Evolutionary conservation across 2,113 vertebrate species (phyloP).

Genomic region (Neodon shergylaensis): DNA sequence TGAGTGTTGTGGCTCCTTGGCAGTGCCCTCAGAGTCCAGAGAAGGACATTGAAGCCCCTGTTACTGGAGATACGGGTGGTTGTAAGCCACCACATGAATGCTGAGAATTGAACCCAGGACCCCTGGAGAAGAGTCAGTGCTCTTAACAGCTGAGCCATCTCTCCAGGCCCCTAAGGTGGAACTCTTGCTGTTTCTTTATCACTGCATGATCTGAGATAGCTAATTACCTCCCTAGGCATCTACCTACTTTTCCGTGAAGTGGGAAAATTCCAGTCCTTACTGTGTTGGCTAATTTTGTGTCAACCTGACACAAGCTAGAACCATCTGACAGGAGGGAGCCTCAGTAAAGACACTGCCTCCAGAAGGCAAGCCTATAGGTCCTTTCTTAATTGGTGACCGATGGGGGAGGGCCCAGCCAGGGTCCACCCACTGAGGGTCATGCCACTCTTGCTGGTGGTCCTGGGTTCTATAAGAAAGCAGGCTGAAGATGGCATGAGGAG

Average conservation of each 20-base stretch:
- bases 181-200: background rate
- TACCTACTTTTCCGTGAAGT: constrained; percentile 10
- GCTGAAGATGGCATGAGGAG: background rate
- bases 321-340: background rate
- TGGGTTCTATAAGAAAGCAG: background rate
- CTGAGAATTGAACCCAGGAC: background rate
- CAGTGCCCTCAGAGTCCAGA: background rate
- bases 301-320: background rate
- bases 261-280: background rate
- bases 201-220: background rate
- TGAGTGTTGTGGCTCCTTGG: background rate
- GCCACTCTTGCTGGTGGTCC: background rate
- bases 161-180: background rate
- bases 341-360: background rate
- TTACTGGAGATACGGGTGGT: background rate
- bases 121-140: background rate
- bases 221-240: background rate
- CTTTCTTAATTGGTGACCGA: background rate
- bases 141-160: background rate
- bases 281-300: background rate
- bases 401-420: background rate
- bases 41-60: too few species aligned
- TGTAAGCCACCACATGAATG: background rate
- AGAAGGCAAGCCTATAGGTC: background rate
- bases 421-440: too few species aligned